phyloP scores from a whole-genome alignment of 2,113 vertebrate species.

The Rhynchomys soricoides region DNA sequence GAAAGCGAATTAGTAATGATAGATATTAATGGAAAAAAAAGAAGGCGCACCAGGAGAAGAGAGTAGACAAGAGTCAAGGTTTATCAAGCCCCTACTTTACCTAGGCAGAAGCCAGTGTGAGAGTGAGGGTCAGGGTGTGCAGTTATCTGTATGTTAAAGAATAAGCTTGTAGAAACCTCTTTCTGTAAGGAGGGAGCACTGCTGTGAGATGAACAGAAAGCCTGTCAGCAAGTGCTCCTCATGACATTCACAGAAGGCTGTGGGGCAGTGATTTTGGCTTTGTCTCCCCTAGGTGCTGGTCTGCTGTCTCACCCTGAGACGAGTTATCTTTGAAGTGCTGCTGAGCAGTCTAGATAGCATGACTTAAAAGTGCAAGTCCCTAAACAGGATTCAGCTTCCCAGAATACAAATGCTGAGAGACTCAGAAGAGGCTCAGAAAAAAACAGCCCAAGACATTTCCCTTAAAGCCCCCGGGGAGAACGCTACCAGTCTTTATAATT shows the following conservation, averaged over 20 bases:
- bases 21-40: background rate
- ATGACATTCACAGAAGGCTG: slow-evolving; percentile 45
- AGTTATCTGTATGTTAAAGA: background rate
- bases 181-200: background rate
- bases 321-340: slow-evolving; percentile 70
- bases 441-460: background rate
- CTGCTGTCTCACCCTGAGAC: slow-evolving; percentile 22
- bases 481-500: background rate
- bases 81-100: background rate
- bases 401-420: slow-evolving; percentile 54
- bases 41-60: background rate
- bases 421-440: background rate
- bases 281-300: slow-evolving; percentile 46
- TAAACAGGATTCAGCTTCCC: slow-evolving; percentile 54
- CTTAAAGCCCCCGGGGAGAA: slow-evolving; percentile 27
- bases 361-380: slow-evolving; percentile 31
- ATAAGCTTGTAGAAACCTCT: background rate
- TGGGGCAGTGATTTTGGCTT: slow-evolving; percentile 25
- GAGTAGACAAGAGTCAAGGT: background rate
- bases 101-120: background rate
- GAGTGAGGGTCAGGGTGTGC: no score
- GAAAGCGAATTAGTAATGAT: background rate
- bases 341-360: slow-evolving; percentile 54
- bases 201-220: background rate
- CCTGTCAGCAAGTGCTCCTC: slow-evolving; percentile 35